Evolutionary conservation across 2,797 vertebrate genomes (phyloP).

Genomic region (Heliangelus exortis): DNA sequence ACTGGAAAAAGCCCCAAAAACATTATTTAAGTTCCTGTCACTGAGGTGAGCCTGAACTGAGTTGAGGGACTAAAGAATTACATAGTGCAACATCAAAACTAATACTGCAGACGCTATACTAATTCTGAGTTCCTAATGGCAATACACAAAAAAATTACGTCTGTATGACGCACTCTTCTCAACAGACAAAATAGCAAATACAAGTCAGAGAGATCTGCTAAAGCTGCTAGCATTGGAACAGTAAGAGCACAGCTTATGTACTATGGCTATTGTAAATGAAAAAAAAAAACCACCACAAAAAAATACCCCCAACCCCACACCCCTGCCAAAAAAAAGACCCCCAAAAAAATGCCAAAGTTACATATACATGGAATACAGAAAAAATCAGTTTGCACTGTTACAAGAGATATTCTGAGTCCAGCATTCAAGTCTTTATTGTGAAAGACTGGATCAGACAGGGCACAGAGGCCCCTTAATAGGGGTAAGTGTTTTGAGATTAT

Average conservation of each 20-base stretch:
- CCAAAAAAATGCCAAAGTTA: background rate
- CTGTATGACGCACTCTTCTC: background rate
- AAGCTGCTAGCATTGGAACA: background rate
- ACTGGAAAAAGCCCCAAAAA: background rate
- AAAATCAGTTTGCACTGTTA: background rate
- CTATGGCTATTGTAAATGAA: background rate
- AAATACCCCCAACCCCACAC: too few relatives aligned
- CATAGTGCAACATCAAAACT: background rate
- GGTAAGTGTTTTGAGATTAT: background rate
- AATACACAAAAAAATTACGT: background rate
- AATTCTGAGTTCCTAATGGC: background rate
- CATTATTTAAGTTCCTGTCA: background rate
- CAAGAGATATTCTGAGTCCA: background rate
- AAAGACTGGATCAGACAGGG: background rate
- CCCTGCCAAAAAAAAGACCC: too few relatives aligned
- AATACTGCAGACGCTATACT: background rate
- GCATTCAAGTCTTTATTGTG: background rate
- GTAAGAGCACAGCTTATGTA: background rate
- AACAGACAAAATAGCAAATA: background rate
- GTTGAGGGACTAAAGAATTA: background rate
- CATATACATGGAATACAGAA: background rate
- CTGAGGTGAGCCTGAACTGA: background rate
- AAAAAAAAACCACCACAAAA: background rate
- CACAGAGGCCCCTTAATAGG: background rate
- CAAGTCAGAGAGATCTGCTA: background rate